phyloP scores from a whole-genome alignment of 2,113 vertebrate species.

The Tenebrosternarchus preto region DNA sequence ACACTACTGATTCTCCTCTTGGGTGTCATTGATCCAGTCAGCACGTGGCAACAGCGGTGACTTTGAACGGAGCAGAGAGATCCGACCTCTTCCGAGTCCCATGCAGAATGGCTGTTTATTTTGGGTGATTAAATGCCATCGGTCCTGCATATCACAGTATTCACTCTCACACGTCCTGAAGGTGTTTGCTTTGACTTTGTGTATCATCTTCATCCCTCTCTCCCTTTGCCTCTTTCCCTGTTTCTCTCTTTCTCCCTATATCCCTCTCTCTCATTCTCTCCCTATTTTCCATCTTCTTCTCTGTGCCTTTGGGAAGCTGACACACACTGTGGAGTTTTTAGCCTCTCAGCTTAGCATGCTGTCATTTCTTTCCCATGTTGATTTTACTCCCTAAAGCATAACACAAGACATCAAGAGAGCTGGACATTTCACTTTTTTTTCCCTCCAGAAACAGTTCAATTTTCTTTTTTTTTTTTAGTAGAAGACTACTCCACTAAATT shows the following conservation, averaged over 20 bases:
- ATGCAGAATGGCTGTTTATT: too few species aligned
- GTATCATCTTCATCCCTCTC: not conserved
- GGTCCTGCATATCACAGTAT: too few species aligned
- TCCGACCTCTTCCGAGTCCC: too few species aligned
- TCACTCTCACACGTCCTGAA: too few species aligned
- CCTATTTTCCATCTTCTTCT: not conserved
- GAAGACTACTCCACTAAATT: slow-evolving; percentile 58
- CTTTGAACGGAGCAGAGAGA: too few species aligned
- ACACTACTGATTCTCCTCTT: slow-evolving; percentile 69
- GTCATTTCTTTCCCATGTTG: too few species aligned
- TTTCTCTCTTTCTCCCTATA: not conserved
- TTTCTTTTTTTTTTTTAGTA: not conserved
- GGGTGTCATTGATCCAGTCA: slow-evolving; percentile 77
- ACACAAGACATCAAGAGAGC: not conserved
- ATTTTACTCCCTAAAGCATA: not conserved
- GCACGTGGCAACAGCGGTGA: not conserved
- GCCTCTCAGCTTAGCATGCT: too few species aligned
- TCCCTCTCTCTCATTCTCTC: not conserved
- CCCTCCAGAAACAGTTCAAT: too few species aligned
- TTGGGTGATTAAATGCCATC: too few species aligned
- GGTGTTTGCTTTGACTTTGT: too few species aligned
- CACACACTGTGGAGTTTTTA: too few species aligned
- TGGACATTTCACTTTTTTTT: not conserved
- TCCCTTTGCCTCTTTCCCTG: not conserved
- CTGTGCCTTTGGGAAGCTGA: too few species aligned